Evolutionary conservation across 2,113 vertebrate species (phyloP).

Genomic region (Cavia aperea): DNA sequence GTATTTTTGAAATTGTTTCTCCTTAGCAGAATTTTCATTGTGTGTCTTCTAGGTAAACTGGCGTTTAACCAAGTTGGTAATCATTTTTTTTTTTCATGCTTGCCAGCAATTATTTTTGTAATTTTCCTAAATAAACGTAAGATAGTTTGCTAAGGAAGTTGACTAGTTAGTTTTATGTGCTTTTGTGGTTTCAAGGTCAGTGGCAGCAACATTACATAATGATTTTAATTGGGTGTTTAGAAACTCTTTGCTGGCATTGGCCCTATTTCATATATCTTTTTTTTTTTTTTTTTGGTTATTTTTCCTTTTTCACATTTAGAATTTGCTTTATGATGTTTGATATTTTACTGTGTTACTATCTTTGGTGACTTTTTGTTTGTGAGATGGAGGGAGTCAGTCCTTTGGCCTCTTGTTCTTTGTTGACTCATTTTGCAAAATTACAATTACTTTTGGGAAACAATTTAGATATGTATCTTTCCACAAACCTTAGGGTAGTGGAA

Average conservation of each 20-base stretch:
- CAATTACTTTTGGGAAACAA: background rate
- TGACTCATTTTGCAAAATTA: background rate
- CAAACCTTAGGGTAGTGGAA: background rate
- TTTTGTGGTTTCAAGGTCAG: conserved; percentile 23
- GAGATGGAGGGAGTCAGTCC: background rate
- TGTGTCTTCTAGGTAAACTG: background rate
- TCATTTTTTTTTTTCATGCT: background rate
- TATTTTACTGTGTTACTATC: background rate
- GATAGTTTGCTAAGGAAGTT: conserved; percentile 25
- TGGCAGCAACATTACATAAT: background rate
- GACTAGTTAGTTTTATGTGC: background rate
- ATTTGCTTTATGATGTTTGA: background rate
- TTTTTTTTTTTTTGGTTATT: no score
- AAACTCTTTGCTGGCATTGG: background rate
- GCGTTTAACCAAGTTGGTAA: background rate
- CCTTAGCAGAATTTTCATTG: background rate
- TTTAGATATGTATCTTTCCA: background rate
- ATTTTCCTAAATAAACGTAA: background rate
- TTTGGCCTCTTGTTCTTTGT: background rate
- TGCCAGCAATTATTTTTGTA: background rate
- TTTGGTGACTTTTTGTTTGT: conserved; percentile 28
- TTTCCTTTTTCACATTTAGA: background rate
- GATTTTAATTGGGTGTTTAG: background rate
- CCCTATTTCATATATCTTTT: background rate
- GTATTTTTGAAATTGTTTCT: background rate